These are phyloP conservation scores for Cheilosia urbana DNA, from an alignment of 2,888 invertebrate species.

Conservation along the genomic window DNA sequence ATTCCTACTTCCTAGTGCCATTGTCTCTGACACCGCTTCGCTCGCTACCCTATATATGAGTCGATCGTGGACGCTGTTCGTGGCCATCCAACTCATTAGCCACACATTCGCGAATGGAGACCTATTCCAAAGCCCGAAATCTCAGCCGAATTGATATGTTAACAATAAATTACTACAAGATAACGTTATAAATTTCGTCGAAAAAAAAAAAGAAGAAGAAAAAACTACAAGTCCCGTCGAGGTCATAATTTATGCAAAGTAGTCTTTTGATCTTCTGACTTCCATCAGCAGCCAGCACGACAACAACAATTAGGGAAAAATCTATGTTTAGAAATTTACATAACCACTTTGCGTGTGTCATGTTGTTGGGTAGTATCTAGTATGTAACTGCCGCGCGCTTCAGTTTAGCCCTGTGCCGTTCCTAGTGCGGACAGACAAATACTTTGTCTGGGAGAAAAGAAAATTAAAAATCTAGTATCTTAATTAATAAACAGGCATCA, in stretches of 20 bases:
- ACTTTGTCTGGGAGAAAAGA: conserved; percentile 6
- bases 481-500: conserved; percentile 45
- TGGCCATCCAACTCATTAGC: conserved; percentile 10
- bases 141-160: conserved; percentile 35
- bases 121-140: conserved; percentile 35
- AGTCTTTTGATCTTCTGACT: conserved; percentile 34
- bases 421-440: conserved; percentile 6
- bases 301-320: conserved; percentile 29
- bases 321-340: conserved; percentile 56
- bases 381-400: too few species aligned
- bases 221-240: conserved; percentile 2
- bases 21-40: neutral
- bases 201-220: neutral
- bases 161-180: conserved; percentile 56
- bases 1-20: conserved; percentile 15
- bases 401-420: neutral
- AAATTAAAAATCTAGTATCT: conserved; percentile 23
- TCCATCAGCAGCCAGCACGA: conserved; percentile 15
- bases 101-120: conserved; percentile 39
- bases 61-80: neutral
- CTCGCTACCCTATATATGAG: conserved; percentile 8
- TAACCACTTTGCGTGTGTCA: conserved; percentile 67
- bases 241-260: conserved; percentile 30
- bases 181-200: conserved; percentile 38
- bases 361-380: neutral